A percentile compares a stretch with the other conserved stretches of the same genome.
Conservation (phyloP, 2,888 invertebrate genomes). For the Hylaea fasciaria region DNA sequence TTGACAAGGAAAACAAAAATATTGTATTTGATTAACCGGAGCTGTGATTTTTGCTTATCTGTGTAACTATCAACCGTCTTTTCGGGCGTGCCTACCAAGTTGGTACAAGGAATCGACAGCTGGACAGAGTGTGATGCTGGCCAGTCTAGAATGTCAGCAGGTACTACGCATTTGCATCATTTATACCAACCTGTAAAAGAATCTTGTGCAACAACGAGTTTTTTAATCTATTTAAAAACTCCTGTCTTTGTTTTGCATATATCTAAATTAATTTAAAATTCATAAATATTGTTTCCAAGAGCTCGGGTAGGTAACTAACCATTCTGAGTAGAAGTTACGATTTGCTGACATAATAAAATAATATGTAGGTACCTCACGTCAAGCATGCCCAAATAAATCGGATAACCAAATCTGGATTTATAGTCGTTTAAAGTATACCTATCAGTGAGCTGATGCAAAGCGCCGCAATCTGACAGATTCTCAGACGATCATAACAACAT, state of each 20-base stretch:
- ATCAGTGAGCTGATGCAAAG: constrained; percentile 33
- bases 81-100: constrained; percentile 34
- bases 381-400: constrained; percentile 13
- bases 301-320: constrained; percentile 4
- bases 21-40: constrained; percentile 83
- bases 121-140: constrained; percentile 4
- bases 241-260: constrained; percentile 27
- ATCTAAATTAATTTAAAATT: constrained; percentile 26
- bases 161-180: constrained; percentile 27
- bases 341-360: constrained; percentile 12
- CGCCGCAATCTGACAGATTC: constrained; percentile 32
- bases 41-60: constrained; percentile 84
- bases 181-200: constrained; percentile 13
- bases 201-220: constrained; percentile 25
- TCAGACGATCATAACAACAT: constrained; percentile 20
- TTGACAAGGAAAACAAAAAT: constrained; percentile 76
- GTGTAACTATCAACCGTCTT: constrained; percentile 66
- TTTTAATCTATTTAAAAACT: constrained; percentile 29
- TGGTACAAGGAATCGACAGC: constrained; percentile 6
- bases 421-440: constrained; percentile 14
- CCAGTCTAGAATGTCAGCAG: constrained; percentile 7
- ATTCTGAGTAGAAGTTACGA: neutral
- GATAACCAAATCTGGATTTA: constrained; percentile 16
- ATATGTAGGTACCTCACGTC: constrained; percentile 6
- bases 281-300: constrained; percentile 20